Percentiles rank a stretch among this genome's conserved stretches.
Evolutionary conservation across 1,140 invertebrate genomes (phyloP).

Genomic region (Armadillidium nasatum): DNA sequence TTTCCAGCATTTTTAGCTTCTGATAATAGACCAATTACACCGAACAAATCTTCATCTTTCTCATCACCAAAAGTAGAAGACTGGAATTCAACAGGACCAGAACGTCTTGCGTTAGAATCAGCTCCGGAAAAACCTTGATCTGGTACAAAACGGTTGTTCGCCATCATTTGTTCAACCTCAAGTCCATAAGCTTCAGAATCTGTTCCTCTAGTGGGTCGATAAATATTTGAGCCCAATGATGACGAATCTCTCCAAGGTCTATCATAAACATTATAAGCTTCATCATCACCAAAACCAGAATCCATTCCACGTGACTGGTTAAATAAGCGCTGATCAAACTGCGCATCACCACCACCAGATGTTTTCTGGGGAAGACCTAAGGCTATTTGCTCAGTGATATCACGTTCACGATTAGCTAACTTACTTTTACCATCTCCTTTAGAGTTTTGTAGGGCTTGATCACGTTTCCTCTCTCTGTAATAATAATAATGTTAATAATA

Average conservation of each 20-base stretch:
- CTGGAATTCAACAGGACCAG: conserved; percentile 90
- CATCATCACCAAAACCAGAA: conserved; percentile 94
- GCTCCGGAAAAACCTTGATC: conserved; percentile 94
- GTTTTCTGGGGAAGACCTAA: conserved; percentile 87
- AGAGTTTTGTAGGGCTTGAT: conserved; percentile 85
- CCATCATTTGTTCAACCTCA: conserved; percentile 78
- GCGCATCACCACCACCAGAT: conserved; percentile 65
- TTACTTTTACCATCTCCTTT: conserved; percentile 90
- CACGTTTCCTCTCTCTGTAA: conserved; percentile 87
- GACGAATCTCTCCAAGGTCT: conserved; percentile 84
- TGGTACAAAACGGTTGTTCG: conserved; percentile 90
- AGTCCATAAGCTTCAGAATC: conserved; percentile 89
- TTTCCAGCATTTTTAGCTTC: conserved; percentile 80
- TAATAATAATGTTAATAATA: too few relatives aligned
- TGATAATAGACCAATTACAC: conserved; percentile 94
- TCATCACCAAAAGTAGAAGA: conserved; percentile 46
- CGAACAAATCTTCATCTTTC: conserved; percentile 87
- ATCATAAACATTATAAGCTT: conserved; percentile 96
- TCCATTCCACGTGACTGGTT: conserved; percentile 94
- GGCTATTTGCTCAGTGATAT: conserved; percentile 98
- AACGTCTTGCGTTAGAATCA: conserved; percentile 63
- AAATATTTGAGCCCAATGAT: conserved; percentile 80
- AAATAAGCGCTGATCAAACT: conserved; percentile 95
- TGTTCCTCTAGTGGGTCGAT: conserved; percentile 80
- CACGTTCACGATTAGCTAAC: conserved; percentile 75